Evolutionary conservation across 92 coral and sea anemone genomes (phyloP).

Genomic region (Isaurus tuberculatus): DNA sequence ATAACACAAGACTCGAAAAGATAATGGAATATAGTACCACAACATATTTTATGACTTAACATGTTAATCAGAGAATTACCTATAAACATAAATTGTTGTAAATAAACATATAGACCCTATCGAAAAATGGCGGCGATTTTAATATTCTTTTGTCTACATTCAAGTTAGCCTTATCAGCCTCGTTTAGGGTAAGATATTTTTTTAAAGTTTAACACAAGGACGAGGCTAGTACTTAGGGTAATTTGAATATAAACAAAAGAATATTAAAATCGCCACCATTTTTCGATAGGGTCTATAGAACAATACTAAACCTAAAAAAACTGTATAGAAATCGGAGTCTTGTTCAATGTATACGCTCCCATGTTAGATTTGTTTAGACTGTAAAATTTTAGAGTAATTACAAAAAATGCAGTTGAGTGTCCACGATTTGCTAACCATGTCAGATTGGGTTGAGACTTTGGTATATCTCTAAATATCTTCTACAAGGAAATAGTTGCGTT

Average conservation of each 20-base stretch:
- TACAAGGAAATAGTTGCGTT: not conserved
- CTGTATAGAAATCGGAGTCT: not conserved
- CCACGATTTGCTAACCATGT: not conserved
- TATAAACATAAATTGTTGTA: not conserved
- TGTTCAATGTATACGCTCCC: not conserved
- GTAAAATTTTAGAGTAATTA: not conserved
- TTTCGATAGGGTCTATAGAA: conserved; percentile 1
- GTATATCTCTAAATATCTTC: not conserved
- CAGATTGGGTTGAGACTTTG: conserved; percentile 1
- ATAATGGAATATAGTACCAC: not conserved
- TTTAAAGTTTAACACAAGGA: not conserved
- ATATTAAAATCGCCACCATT: too few species aligned
- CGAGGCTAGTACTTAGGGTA: too few species aligned
- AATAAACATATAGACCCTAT: not conserved
- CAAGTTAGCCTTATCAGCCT: too few species aligned
- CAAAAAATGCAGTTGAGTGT: not conserved
- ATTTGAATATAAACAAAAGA: not conserved
- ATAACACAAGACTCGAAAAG: not conserved
- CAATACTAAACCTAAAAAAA: not conserved
- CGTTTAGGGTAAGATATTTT: too few species aligned
- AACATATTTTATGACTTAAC: not conserved
- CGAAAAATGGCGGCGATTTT: too few species aligned
- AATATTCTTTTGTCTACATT: too few species aligned
- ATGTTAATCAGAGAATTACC: not conserved
- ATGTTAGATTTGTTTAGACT: not conserved